A percentile compares a stretch with the other conserved stretches of the same genome.
These are phyloP conservation scores for Eupeodes latifasciatus DNA, from an alignment of 2,888 invertebrate species.

Conservation along the genomic window DNA sequence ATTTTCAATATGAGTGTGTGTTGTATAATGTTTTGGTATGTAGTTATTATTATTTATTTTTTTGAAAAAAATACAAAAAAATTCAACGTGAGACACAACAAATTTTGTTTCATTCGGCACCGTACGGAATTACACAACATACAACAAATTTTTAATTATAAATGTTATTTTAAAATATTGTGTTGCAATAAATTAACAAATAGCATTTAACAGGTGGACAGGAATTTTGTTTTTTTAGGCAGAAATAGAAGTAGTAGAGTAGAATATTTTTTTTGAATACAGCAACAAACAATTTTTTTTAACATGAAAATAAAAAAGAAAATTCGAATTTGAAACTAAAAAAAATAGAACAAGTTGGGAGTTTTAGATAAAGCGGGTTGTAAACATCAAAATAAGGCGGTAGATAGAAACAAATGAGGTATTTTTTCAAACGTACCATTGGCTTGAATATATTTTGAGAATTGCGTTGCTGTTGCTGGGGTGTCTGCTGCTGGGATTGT, in stretches of 20 bases:
- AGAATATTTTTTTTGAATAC: slow-evolving; percentile 61
- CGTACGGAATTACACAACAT: slow-evolving; percentile 65
- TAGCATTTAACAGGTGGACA: slow-evolving; percentile 65
- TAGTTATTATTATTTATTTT: slow-evolving; percentile 67
- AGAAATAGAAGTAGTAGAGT: slow-evolving; percentile 67
- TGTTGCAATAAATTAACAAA: slow-evolving; percentile 56
- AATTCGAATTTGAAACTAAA: slow-evolving; percentile 78
- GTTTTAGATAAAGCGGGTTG: slow-evolving; percentile 58
- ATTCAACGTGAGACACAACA: slow-evolving; percentile 57
- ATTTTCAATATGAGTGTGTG: slow-evolving; percentile 69
- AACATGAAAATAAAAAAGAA: slow-evolving; percentile 77
- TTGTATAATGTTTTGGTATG: slow-evolving; percentile 67
- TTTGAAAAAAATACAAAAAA: slow-evolving; percentile 58
- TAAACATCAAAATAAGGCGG: slow-evolving; percentile 46
- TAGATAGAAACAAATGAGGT: background rate
- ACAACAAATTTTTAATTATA: slow-evolving; percentile 53
- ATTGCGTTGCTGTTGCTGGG: slow-evolving; percentile 91
- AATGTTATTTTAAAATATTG: slow-evolving; percentile 61
- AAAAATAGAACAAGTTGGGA: slow-evolving; percentile 31
- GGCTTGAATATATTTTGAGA: slow-evolving; percentile 94
- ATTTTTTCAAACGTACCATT: slow-evolving; percentile 87
- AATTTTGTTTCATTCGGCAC: slow-evolving; percentile 74
- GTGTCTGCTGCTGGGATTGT: slow-evolving; percentile 84
- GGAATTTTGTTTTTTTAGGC: slow-evolving; percentile 44
- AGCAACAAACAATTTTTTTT: slow-evolving; percentile 72